Evolutionary conservation across 35 echinoderm and acorn worm genomes (phyloP).

Genomic region (Holothuria glaberrima): DNA sequence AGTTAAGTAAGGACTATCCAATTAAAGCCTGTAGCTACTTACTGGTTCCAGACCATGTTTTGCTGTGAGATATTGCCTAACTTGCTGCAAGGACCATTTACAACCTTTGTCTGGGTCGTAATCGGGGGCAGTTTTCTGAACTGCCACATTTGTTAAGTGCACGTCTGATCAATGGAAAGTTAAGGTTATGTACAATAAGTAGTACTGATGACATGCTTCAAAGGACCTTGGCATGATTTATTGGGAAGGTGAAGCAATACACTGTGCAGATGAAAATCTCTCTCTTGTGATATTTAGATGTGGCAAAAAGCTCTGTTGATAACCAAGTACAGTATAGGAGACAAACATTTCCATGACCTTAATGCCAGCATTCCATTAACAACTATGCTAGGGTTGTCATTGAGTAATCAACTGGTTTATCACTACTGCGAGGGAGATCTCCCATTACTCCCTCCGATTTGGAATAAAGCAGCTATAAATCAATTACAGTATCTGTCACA

Average conservation of each 20-base stretch:
- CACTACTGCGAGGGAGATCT: too few species aligned
- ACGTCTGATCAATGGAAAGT: constrained; percentile 68
- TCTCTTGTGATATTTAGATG: not conserved
- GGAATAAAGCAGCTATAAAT: too few species aligned
- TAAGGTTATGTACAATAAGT: not conserved
- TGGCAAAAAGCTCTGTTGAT: not conserved
- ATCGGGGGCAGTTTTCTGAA: constrained; percentile 98
- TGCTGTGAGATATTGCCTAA: constrained; percentile 86
- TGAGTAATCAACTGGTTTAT: too few species aligned
- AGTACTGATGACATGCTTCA: not conserved
- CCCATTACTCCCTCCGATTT: too few species aligned
- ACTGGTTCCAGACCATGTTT: constrained; percentile 92
- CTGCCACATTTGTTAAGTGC: constrained; percentile 96
- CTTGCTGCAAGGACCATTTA: constrained; percentile 95
- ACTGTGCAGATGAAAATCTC: not conserved
- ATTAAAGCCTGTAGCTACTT: constrained; percentile 13
- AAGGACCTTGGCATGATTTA: too few species aligned
- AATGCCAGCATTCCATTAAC: too few species aligned
- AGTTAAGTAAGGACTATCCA: too few species aligned
- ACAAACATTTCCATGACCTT: too few species aligned
- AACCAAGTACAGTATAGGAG: too few species aligned
- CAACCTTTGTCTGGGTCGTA: constrained; percentile 99
- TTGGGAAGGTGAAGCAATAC: too few species aligned
- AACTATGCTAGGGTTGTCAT: too few species aligned
- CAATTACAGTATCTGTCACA: too few species aligned